A percentile compares a stretch with the other conserved stretches of the same genome.
Conservation (phyloP, 2,888 invertebrate genomes). For the Pseudeuparius sepicola region DNA sequence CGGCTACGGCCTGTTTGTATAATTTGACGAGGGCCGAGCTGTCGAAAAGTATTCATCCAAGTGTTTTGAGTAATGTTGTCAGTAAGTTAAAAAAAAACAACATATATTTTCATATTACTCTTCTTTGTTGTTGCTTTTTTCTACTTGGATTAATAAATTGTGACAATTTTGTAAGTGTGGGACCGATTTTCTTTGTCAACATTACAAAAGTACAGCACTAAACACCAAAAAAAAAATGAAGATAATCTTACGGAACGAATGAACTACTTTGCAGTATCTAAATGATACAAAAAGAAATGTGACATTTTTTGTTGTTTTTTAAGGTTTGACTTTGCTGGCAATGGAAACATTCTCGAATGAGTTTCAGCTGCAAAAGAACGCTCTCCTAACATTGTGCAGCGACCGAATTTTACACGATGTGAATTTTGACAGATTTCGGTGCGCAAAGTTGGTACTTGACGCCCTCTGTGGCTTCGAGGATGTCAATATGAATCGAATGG, state of each 20-base stretch:
- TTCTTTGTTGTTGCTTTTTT: no score
- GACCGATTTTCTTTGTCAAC: no score
- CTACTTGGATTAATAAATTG: no score
- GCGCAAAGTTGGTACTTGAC: slow-evolving; percentile 60
- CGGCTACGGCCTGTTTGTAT: slow-evolving; percentile 65
- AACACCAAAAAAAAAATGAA: no score
- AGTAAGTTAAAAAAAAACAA: no score
- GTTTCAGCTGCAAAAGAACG: slow-evolving; percentile 62
- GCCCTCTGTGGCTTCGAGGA: slow-evolving; percentile 60
- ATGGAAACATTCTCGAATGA: slow-evolving; percentile 59
- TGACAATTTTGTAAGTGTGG: no score
- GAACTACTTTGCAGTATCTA: no score
- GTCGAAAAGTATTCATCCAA: slow-evolving; percentile 53
- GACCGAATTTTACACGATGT: slow-evolving; percentile 67
- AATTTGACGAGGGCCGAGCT: slow-evolving; percentile 58
- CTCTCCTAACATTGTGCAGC: slow-evolving; percentile 61
- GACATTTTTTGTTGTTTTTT: no score
- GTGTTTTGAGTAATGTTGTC: slow-evolving; percentile 51
- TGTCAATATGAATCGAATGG: slow-evolving; percentile 62
- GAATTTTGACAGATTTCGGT: slow-evolving; percentile 47
- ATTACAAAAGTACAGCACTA: no score
- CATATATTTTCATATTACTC: no score
- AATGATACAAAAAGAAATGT: no score
- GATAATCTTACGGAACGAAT: no score
- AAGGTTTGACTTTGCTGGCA: slow-evolving; percentile 51